phyloP scores from a whole-genome alignment of 2,797 vertebrate species.

The Apogon talboti region DNA sequence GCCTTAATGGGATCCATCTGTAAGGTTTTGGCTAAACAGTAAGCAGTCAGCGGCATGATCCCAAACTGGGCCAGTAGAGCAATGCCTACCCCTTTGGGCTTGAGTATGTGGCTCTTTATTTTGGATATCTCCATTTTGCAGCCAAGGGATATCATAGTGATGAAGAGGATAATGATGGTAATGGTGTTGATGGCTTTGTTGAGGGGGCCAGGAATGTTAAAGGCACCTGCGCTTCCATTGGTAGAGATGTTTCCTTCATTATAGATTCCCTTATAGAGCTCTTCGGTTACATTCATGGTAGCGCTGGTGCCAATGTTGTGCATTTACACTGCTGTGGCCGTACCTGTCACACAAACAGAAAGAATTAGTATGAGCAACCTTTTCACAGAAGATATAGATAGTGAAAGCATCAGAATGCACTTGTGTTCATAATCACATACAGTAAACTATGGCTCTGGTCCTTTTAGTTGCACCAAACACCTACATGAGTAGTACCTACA shows the following conservation, averaged over 20 bases:
- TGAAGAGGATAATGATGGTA: slow-evolving; percentile 72
- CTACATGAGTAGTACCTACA: too few relatives aligned
- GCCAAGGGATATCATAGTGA: slow-evolving; percentile 86
- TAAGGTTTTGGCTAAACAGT: slow-evolving; percentile 82
- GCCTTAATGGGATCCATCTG: slow-evolving; percentile 78
- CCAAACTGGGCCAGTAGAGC: slow-evolving; percentile 87
- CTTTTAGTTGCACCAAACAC: too few relatives aligned
- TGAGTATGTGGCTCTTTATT: slow-evolving; percentile 85
- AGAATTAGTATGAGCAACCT: neutral
- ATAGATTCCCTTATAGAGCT: slow-evolving; percentile 17
- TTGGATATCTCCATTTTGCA: slow-evolving; percentile 88
- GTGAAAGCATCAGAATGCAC: too few relatives aligned
- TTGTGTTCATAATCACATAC: too few relatives aligned
- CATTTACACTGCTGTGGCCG: slow-evolving; percentile 19
- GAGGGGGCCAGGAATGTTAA: slow-evolving; percentile 34
- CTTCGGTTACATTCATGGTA: slow-evolving; percentile 67
- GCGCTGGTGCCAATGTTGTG: slow-evolving; percentile 1
- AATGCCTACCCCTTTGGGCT: slow-evolving; percentile 83
- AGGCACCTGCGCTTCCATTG: slow-evolving; percentile 56
- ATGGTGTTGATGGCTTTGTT: slow-evolving; percentile 74
- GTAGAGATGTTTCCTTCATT: slow-evolving; percentile 30
- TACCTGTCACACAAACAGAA: slow-evolving; percentile 51
- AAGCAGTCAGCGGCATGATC: slow-evolving; percentile 89
- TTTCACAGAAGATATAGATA: too few relatives aligned
- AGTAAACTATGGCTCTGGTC: too few relatives aligned